phyloP scores from a whole-genome alignment of 2,113 vertebrate species.

The Brachirus orientalis region DNA sequence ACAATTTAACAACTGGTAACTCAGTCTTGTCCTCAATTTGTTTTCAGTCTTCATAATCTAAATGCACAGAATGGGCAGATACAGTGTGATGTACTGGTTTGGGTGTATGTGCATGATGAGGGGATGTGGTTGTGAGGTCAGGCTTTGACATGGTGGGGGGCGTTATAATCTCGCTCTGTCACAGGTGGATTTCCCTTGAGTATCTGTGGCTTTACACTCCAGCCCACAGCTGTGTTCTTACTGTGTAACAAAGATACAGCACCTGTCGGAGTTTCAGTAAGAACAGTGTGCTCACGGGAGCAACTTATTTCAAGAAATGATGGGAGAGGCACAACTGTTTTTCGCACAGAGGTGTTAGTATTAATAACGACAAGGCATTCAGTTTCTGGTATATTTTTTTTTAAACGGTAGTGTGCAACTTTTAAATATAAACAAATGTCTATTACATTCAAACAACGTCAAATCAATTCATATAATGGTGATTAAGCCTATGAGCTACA shows the following conservation, averaged over 20 bases:
- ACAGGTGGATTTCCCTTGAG: constrained; percentile 76
- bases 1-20: too few relatives aligned
- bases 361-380: too few relatives aligned
- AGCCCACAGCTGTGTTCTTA: constrained; percentile 69
- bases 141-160: constrained; percentile 23
- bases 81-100: constrained; percentile 30
- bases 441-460: too few relatives aligned
- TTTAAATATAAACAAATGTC: too few relatives aligned
- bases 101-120: constrained; percentile 42
- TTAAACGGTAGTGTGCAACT: too few relatives aligned
- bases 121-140: constrained; percentile 72
- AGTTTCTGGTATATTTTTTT: too few relatives aligned
- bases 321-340: not conserved
- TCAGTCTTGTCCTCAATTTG: not conserved
- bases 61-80: constrained; percentile 3
- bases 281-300: constrained; percentile 23
- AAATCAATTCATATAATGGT: too few relatives aligned
- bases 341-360: too few relatives aligned
- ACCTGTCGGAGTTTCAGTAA: constrained; percentile 50
- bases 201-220: constrained; percentile 72
- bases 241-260: constrained; percentile 46
- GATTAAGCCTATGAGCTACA: too few relatives aligned
- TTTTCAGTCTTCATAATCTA: not conserved
- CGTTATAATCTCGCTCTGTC: constrained; percentile 53
- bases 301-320: constrained; percentile 48